These are phyloP conservation scores for Setipinna tenuifilis DNA, from an alignment of 2,797 vertebrate genomes.

Conservation along the genomic window DNA sequence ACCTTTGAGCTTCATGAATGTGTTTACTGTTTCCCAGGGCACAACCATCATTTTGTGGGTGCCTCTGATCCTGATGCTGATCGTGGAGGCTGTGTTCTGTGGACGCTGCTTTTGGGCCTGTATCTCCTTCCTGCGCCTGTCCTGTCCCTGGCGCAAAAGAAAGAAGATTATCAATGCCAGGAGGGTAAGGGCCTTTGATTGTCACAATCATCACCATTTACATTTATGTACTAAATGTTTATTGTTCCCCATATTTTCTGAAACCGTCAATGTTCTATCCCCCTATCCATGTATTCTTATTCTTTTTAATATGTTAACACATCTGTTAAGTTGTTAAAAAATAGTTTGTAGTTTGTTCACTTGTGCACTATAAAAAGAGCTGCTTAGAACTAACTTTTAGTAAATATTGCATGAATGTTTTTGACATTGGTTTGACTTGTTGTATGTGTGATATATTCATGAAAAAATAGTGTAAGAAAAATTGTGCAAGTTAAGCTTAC, in stretches of 20 bases:
- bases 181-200: conserved; percentile 59
- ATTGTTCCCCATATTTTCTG: neutral
- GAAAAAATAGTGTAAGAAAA: no score
- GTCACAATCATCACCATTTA: neutral
- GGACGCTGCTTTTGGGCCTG: conserved; percentile 77
- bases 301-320: neutral
- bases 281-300: neutral
- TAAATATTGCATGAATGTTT: neutral
- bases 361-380: no score
- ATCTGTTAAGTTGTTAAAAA: neutral
- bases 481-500: no score
- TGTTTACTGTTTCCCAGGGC: conserved; percentile 67
- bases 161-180: conserved; percentile 41
- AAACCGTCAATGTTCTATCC: neutral
- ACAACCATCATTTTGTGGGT: conserved; percentile 88
- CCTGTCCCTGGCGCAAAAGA: conserved; percentile 67
- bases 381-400: neutral
- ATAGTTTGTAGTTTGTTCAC: no score
- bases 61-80: conserved; percentile 77
- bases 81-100: conserved; percentile 77
- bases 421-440: no score
- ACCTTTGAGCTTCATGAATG: neutral
- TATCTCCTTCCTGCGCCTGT: conserved; percentile 72
- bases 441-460: no score
- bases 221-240: neutral